Percentiles rank a stretch among this genome's conserved stretches.
Conservation (phyloP, 2,888 invertebrate genomes). For the Cepaea hortensis region DNA sequence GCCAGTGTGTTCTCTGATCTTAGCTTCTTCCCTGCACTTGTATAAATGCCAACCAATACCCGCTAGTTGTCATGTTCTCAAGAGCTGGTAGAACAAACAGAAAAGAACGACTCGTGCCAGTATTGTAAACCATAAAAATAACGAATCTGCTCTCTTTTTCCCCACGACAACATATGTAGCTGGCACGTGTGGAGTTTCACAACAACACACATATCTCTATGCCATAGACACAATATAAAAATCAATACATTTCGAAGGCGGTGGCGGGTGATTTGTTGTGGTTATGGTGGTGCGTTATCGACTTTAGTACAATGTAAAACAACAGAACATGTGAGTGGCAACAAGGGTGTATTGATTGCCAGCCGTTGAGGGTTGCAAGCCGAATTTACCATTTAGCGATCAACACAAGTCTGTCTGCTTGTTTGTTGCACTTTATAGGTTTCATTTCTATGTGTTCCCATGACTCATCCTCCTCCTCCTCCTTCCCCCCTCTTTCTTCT, state of each 20-base stretch:
- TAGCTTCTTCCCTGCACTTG: too few species aligned
- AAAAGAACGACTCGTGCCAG: too few species aligned
- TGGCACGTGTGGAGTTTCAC: neutral
- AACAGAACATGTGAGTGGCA: conserved; percentile 16
- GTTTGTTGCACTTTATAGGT: neutral
- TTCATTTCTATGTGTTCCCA: neutral
- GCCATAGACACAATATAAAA: conserved; percentile 11
- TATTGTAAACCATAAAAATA: neutral
- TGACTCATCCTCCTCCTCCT: neutral
- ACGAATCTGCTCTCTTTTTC: neutral
- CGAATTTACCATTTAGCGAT: neutral
- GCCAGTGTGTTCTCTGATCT: too few species aligned
- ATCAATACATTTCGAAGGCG: conserved; percentile 16
- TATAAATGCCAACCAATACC: too few species aligned
- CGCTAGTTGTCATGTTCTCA: too few species aligned
- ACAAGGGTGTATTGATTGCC: conserved; percentile 2
- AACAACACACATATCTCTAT: neutral
- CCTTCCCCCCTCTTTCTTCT: neutral
- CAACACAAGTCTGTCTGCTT: neutral
- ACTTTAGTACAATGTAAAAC: conserved; percentile 21
- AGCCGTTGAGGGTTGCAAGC: neutral
- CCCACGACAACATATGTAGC: neutral
- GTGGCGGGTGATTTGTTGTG: conserved; percentile 29
- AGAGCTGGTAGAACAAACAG: too few species aligned
- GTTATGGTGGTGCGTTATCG: conserved; percentile 21